Base-by-base conservation (phyloP, 92 coral and sea anemone genomes). In the Epizoanthus fatuus region DNA sequence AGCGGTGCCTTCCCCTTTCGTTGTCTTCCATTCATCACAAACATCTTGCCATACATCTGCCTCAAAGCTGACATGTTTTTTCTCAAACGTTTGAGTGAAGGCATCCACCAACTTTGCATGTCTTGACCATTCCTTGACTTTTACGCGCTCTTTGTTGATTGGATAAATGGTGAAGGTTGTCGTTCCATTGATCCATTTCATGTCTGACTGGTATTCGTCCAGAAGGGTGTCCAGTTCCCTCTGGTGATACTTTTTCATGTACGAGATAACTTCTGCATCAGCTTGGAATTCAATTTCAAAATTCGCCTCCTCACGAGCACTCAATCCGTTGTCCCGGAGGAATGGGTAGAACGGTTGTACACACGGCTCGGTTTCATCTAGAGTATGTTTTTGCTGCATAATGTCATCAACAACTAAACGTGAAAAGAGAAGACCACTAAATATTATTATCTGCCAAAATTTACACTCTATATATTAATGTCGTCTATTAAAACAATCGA, bases 311-410 rank as follows among this genome's bases (percentile, higher is more conserved):
- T 71, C 2, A 67, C 81, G 44, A 83, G 85, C 29, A 80, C 77
- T 7, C 86, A 76, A 13, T 70, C 14, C 55, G 16, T 25, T 39
- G 29, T 93, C 84, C 1, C 60, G 84, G 49, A 90, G 90, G 37
- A 93, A 90, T 5, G 90, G 85, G 44, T 93, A 87, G 65, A 72
- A 39, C 9, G 86, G 90, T 72, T 6, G 81, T 3, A 93, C 91
- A 0, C 66, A 37, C 53, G 89, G 55, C 19, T 66, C 56, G 10
- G 49, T 53, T 2, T 45, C 69, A 25, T 87, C 90, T 4, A 93
- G 81, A 7, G 17, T 85, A 67, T 93, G 93, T 13, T 17, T 25
- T 17, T 22, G 80, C 9, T 56, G 40, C 2, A 79, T 71, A 2
- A 90, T 89, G 13, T 19, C 49, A 38, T 80, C 81, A 17, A 87